A percentile compares a stretch with the other conserved stretches of the same genome.
Evolutionary conservation across 2,888 invertebrate genomes (phyloP).

Genomic region (Parascotia fuliginaria): DNA sequence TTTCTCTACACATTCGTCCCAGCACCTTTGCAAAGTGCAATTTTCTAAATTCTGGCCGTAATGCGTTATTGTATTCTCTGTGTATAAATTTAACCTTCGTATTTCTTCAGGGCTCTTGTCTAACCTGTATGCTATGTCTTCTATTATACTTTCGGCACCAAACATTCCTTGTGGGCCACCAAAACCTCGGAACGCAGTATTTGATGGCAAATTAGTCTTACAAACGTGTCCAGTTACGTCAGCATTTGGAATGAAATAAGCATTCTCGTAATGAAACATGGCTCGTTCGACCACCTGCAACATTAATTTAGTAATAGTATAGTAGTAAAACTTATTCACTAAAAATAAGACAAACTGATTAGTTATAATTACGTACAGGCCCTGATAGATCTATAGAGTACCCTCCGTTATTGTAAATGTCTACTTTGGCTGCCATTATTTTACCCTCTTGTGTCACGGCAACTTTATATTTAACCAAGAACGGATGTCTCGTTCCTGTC

Average conservation of each 20-base stretch:
- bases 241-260: constrained; percentile 92
- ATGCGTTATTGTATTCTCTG: constrained; percentile 91
- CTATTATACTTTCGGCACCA: constrained; percentile 91
- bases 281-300: constrained; percentile 92
- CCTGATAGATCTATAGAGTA: constrained; percentile 93
- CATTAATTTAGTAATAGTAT: constrained; percentile 1
- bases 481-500: constrained; percentile 96
- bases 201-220: constrained; percentile 95
- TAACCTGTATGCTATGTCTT: constrained; percentile 90
- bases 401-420: constrained; percentile 93
- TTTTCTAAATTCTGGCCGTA: constrained; percentile 90
- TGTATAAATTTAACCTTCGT: constrained; percentile 90
- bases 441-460: constrained; percentile 91
- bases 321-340: too few species aligned
- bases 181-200: constrained; percentile 97
- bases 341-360: too few species aligned
- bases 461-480: constrained; percentile 93
- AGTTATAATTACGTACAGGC: constrained; percentile 88
- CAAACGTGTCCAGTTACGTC: constrained; percentile 91
- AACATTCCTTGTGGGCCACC: constrained; percentile 97
- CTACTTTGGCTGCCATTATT: constrained; percentile 89
- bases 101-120: constrained; percentile 88
- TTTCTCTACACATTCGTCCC: constrained; percentile 90
- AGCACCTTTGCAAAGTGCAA: constrained; percentile 91
- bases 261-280: constrained; percentile 93